phyloP scores from a whole-genome alignment of 2,797 vertebrate genomes.

The Mormyrus hasselquistii region DNA sequence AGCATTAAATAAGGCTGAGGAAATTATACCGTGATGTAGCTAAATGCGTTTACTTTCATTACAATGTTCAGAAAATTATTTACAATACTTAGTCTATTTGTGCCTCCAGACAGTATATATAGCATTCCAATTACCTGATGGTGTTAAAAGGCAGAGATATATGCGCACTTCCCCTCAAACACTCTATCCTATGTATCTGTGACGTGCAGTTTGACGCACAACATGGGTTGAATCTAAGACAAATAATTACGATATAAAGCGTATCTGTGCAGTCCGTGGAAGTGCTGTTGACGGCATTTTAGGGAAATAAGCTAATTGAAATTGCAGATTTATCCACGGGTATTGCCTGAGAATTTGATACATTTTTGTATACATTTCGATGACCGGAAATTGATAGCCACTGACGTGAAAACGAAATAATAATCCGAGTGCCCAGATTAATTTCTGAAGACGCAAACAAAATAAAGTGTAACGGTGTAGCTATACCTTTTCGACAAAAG shows the following conservation, averaged over 20 bases:
- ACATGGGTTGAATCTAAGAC: constrained; percentile 78
- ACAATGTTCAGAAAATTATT: constrained; percentile 10
- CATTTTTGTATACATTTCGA: background rate
- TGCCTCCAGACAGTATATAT: background rate
- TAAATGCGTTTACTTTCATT: background rate
- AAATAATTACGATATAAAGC: constrained; percentile 60
- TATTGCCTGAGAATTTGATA: background rate
- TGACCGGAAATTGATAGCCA: background rate
- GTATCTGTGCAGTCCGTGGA: constrained; percentile 40
- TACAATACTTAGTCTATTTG: background rate
- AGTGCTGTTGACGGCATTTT: constrained; percentile 38
- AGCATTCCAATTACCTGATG: background rate
- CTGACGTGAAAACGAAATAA: background rate
- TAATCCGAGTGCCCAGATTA: background rate
- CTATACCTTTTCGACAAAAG: background rate
- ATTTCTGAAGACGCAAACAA: background rate
- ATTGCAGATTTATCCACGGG: background rate
- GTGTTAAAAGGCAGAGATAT: constrained; percentile 9
- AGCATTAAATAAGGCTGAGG: background rate
- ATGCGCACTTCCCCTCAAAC: constrained; percentile 11
- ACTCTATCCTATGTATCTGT: constrained; percentile 53
- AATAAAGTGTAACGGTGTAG: background rate
- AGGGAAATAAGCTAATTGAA: constrained; percentile 18
- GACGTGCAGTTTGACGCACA: constrained; percentile 91
- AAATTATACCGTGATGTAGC: background rate